phyloP scores from a whole-genome alignment of 2,113 vertebrate species.

The Muntiacus reevesi region DNA sequence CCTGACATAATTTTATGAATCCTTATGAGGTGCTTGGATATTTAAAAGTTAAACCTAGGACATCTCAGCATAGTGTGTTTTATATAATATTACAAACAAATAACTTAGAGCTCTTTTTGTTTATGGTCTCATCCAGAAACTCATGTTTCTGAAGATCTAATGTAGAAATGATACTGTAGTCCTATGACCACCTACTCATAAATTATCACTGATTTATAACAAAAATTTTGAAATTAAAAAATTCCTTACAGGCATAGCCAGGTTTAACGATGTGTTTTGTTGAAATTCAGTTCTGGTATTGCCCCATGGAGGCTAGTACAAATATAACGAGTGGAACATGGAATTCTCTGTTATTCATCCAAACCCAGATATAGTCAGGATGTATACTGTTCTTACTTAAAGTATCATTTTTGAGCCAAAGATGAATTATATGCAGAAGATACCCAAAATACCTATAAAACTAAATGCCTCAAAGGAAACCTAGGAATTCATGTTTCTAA shows the following conservation, averaged over 20 bases:
- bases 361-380: not conserved
- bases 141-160: not conserved
- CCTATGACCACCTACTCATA: not conserved
- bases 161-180: not conserved
- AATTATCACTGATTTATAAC: not conserved
- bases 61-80: not conserved
- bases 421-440: not conserved
- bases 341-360: not conserved
- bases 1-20: not conserved
- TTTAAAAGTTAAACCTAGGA: not conserved
- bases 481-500: not conserved
- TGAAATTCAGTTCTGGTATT: not conserved
- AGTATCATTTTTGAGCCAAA: not conserved
- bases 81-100: not conserved
- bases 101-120: not conserved
- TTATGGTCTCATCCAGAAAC: slow-evolving; percentile 1
- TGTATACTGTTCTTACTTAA: not conserved
- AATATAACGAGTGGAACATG: not conserved
- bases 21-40: not conserved
- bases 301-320: not conserved
- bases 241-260: not conserved
- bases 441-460: not conserved
- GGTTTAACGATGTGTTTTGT: not conserved
- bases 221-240: not conserved
- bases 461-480: not conserved